Evolutionary conservation across 64 coral and sea anemone genomes (phyloP), one percentile per base, ranked within the genome.

Genomic region (Anthopleura sola): DNA sequence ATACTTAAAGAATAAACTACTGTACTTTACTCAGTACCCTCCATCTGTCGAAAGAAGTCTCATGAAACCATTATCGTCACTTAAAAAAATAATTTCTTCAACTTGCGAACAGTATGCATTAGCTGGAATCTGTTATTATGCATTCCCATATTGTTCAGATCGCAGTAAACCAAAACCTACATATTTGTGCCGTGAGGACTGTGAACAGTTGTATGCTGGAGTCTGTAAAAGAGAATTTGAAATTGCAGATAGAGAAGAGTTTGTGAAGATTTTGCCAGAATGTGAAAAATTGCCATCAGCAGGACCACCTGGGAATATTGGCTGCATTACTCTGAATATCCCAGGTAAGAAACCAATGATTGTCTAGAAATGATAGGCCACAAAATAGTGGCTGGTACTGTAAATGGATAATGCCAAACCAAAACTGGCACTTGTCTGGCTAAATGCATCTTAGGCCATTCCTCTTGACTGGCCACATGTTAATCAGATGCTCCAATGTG

Each of bases 71-170:
- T 91, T 98, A 68, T 87, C 34, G 12, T 23, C 87, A 31, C 83
- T 98, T 24, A 85, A 92, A 50, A 36, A 56, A 23, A 84, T 60
- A 66, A 82, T 98, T 32, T 88, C 90, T 44, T 66, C 84, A 74
- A 78, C 83, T 26, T 98, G 95, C 84, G 88, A 44, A 86, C 91
- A 93, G 74, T 94, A 88, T 92, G 95, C 92, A 33, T 60, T 98
- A 37, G 56, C 84, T 60, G 95, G 92, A 50, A 91, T 98, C 11
- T 98, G 95, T 84, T 64, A 88, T 29, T 91, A 81, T 48, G 56
- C 89, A 14, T 98, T 92, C 80, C 95, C 95, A 26, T 91, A 94
- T 31, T 98, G 95, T 53, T 75, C 92, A n/a, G 57, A 56, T 26
- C 80, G 89, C 36, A 39, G 21, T 21, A 85, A 92, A 69, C 95